Evolutionary conservation across 2,888 invertebrate genomes (phyloP).

Genomic region (Thymelicus sylvestris): DNA sequence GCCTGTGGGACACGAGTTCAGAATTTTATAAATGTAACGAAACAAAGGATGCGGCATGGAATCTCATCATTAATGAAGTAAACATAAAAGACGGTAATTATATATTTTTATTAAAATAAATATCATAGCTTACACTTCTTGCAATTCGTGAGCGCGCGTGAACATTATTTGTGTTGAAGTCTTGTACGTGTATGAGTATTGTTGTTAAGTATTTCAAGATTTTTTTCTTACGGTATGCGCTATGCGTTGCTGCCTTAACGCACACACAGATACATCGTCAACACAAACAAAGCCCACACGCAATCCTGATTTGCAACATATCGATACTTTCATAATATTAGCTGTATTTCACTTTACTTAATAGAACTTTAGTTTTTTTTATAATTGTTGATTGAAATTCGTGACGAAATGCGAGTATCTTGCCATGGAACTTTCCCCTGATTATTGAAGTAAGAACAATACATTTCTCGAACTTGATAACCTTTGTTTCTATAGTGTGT

Average conservation of each 20-base stretch:
- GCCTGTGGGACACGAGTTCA: slow-evolving; percentile 17
- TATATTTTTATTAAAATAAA: background rate
- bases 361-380: too few species aligned
- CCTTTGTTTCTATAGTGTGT: background rate
- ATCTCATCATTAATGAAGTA: slow-evolving; percentile 13
- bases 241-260: too few species aligned
- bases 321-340: too few species aligned
- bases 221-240: too few species aligned
- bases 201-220: too few species aligned
- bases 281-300: too few species aligned
- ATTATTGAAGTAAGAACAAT: slow-evolving; percentile 26
- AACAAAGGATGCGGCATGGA: slow-evolving; percentile 25
- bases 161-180: too few species aligned
- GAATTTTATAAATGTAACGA: slow-evolving; percentile 15
- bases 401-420: slow-evolving; percentile 28
- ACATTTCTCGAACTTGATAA: slow-evolving; percentile 28
- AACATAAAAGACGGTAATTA: slow-evolving; percentile 16
- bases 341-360: too few species aligned
- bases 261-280: too few species aligned
- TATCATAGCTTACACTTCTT: background rate
- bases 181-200: too few species aligned
- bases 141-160: too few species aligned
- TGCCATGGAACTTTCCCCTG: slow-evolving; percentile 25
- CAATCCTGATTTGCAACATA: too few species aligned
- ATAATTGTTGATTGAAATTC: background rate